Evolutionary conservation across 2,888 invertebrate genomes (phyloP).

Genomic region (Pachliopta kotzebuea): DNA sequence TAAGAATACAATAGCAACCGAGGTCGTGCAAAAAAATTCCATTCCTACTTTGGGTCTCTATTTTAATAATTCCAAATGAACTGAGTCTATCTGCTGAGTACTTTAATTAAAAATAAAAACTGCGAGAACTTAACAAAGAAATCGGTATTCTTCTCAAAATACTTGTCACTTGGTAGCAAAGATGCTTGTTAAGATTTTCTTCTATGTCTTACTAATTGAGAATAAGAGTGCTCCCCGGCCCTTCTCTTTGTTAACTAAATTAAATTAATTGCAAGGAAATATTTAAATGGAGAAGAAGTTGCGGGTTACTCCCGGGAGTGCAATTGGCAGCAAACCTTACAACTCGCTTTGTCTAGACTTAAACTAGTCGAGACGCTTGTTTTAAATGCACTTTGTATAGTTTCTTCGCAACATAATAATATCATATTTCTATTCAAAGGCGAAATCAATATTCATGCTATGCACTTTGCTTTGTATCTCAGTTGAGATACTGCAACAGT

Average conservation of each 20-base stretch:
- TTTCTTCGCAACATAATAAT: slow-evolving; percentile 33
- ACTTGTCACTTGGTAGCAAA: slow-evolving; percentile 31
- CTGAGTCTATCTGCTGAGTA: slow-evolving; percentile 31
- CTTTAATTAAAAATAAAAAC: slow-evolving; percentile 31
- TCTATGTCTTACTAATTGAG: slow-evolving; percentile 68
- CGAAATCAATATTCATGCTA: slow-evolving; percentile 38
- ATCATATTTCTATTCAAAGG: slow-evolving; percentile 36
- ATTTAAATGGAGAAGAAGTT: slow-evolving; percentile 64
- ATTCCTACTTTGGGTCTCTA: slow-evolving; percentile 30
- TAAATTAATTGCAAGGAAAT: slow-evolving; percentile 75
- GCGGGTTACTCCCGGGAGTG: slow-evolving; percentile 50
- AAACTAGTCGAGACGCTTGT: slow-evolving; percentile 54
- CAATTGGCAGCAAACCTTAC: slow-evolving; percentile 64
- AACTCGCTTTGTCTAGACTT: slow-evolving; percentile 66
- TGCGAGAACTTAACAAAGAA: slow-evolving; percentile 22
- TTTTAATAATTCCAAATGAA: slow-evolving; percentile 33
- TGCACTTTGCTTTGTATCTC: slow-evolving; percentile 29
- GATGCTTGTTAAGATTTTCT: slow-evolving; percentile 51
- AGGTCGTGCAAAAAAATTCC: slow-evolving; percentile 25
- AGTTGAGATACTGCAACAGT: slow-evolving; percentile 15
- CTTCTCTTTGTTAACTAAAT: slow-evolving; percentile 70
- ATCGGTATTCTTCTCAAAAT: slow-evolving; percentile 25
- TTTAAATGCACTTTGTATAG: slow-evolving; percentile 43
- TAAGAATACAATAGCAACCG: slow-evolving; percentile 29
- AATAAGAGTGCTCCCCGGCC: slow-evolving; percentile 45